Conservation (phyloP, 2,888 invertebrate genomes). For the Zaprionus obscuricornis region DNA sequence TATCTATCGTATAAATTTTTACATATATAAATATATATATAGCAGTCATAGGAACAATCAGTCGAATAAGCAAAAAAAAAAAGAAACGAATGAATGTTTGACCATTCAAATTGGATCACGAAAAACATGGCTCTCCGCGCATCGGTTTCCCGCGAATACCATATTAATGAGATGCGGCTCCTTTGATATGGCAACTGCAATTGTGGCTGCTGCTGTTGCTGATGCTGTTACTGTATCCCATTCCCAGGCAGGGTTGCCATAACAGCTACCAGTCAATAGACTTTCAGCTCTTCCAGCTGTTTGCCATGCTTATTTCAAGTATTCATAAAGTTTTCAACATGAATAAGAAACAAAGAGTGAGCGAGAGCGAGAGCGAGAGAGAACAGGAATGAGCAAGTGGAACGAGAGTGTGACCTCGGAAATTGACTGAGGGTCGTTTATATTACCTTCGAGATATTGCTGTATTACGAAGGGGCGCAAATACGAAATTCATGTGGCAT, state of each 20-base stretch:
- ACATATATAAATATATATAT: too few species aligned
- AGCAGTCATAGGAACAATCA: too few species aligned
- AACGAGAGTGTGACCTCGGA: background rate
- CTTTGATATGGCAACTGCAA: constrained; percentile 60
- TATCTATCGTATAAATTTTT: too few species aligned
- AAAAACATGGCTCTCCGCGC: too few species aligned
- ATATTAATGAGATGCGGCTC: constrained; percentile 49
- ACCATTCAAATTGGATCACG: too few species aligned
- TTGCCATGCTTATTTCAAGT: constrained; percentile 35
- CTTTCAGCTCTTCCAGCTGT: background rate
- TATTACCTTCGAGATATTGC: constrained; percentile 7
- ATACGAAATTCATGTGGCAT: constrained; percentile 50
- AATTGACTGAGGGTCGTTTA: constrained; percentile 12
- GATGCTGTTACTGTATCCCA: background rate
- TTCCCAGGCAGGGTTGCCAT: constrained; percentile 38
- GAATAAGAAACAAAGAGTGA: background rate
- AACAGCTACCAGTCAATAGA: constrained; percentile 32
- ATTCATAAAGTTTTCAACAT: constrained; percentile 38
- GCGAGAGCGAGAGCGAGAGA: background rate
- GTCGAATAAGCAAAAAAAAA: too few species aligned
- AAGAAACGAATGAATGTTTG: too few species aligned
- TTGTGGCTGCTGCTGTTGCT: constrained; percentile 20
- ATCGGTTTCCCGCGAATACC: constrained; percentile 36
- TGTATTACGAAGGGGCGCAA: constrained; percentile 37
- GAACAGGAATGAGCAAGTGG: background rate